Conservation (phyloP, 1,140 invertebrate genomes). For the Diprion similis region DNA sequence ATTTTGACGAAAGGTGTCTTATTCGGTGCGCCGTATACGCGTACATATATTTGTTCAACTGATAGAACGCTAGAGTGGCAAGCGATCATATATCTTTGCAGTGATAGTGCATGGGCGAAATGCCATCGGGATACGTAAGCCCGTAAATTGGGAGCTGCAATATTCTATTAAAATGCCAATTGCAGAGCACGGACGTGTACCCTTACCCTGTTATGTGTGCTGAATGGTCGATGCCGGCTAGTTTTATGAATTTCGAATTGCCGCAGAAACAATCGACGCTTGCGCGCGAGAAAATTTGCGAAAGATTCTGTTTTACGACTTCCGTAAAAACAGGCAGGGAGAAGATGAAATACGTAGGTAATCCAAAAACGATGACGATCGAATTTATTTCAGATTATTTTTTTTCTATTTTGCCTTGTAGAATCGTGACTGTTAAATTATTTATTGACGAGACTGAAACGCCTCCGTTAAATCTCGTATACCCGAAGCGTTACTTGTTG, state of each 20-base stretch:
- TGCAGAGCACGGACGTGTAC: background rate
- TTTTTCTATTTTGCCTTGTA: background rate
- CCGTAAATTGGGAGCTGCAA: background rate
- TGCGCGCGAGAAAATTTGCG: background rate
- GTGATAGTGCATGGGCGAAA: background rate
- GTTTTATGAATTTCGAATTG: background rate
- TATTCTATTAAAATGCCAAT: background rate
- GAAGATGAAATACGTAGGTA: conserved; percentile 1
- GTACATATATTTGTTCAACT: background rate
- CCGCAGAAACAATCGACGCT: background rate
- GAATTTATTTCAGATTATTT: conserved; percentile 23
- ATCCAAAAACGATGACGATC: background rate
- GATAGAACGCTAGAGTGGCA: background rate
- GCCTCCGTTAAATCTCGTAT: background rate
- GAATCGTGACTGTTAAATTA: conserved; percentile 22
- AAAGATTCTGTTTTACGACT: too few relatives aligned
- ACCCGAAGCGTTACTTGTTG: conserved; percentile 3
- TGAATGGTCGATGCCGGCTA: background rate
- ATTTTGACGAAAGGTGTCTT: background rate
- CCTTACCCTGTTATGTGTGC: background rate
- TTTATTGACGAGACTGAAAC: background rate
- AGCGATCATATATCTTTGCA: background rate
- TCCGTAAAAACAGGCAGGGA: background rate
- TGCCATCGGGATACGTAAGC: background rate
- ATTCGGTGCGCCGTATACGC: background rate